Conservation (phyloP, 1,140 invertebrate species). For the Coboldia fuscipes region DNA sequence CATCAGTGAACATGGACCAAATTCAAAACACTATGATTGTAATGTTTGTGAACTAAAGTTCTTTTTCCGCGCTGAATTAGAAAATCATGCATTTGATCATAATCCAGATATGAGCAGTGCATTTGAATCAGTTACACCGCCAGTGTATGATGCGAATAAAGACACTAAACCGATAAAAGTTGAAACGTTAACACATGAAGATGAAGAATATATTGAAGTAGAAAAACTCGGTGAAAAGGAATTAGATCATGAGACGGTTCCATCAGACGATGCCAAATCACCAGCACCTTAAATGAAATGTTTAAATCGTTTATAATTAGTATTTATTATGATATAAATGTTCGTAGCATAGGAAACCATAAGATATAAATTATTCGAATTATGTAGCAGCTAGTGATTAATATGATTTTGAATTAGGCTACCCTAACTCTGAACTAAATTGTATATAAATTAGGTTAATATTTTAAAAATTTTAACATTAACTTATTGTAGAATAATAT, state of each 20-base stretch:
- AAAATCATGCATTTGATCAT: constrained; percentile 43
- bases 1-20: constrained; percentile 48
- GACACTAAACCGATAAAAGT: constrained; percentile 8
- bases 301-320: too few relatives aligned
- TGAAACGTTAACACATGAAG: constrained; percentile 5
- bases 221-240: constrained; percentile 12
- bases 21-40: constrained; percentile 65
- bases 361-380: too few relatives aligned
- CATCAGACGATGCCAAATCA: too few relatives aligned
- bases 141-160: neutral
- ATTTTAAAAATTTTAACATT: too few relatives aligned
- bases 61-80: constrained; percentile 77
- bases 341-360: too few relatives aligned
- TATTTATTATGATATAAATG: too few relatives aligned
- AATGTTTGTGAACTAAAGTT: constrained; percentile 61
- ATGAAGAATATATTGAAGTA: constrained; percentile 21
- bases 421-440: too few relatives aligned
- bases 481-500: too few relatives aligned
- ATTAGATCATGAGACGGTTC: neutral
- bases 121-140: constrained; percentile 5
- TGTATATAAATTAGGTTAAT: too few relatives aligned
- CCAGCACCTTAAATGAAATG: too few relatives aligned
- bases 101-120: neutral
- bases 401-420: too few relatives aligned
- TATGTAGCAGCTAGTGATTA: too few relatives aligned